These are phyloP conservation scores for Sympetrum striolatum DNA, from an alignment of 2,888 invertebrate genomes.

Conservation along the genomic window DNA sequence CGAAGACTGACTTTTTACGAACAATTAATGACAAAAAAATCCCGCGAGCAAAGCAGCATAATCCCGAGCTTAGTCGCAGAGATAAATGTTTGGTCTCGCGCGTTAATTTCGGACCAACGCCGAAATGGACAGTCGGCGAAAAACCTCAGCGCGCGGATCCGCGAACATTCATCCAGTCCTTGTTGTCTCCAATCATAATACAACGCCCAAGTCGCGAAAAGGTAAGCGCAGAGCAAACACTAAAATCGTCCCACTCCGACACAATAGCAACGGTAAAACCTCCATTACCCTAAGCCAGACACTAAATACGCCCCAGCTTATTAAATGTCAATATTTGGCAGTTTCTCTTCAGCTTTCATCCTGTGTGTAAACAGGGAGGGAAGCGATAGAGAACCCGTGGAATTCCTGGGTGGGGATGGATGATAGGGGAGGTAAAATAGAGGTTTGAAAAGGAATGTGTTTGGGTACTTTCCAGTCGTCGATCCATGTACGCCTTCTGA, in stretches of 20 bases:
- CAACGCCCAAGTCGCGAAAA: neutral
- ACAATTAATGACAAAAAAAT: neutral
- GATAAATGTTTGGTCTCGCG: neutral
- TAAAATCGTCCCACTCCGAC: neutral
- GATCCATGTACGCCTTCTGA: neutral
- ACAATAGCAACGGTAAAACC: slow-evolving; percentile 26
- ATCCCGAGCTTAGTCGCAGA: neutral
- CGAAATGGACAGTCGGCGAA: neutral
- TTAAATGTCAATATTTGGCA: slow-evolving; percentile 39
- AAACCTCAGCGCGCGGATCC: neutral
- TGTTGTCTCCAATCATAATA: neutral
- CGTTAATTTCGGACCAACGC: neutral
- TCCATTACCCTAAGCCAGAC: slow-evolving; percentile 16
- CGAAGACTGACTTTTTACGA: neutral
- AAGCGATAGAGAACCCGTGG: neutral
- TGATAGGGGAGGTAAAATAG: neutral
- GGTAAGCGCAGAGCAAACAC: neutral
- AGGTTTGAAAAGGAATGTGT: neutral
- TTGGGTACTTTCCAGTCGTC: neutral
- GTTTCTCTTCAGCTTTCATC: neutral
- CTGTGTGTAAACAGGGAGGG: neutral
- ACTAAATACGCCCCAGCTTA: slow-evolving; percentile 20
- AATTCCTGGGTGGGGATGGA: neutral
- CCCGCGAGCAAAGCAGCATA: neutral
- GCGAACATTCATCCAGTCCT: neutral